Evolutionary conservation across 1,140 invertebrate species (phyloP), one percentile per base, ranked within the genome.

Genomic region (Brachystomella parvula): DNA sequence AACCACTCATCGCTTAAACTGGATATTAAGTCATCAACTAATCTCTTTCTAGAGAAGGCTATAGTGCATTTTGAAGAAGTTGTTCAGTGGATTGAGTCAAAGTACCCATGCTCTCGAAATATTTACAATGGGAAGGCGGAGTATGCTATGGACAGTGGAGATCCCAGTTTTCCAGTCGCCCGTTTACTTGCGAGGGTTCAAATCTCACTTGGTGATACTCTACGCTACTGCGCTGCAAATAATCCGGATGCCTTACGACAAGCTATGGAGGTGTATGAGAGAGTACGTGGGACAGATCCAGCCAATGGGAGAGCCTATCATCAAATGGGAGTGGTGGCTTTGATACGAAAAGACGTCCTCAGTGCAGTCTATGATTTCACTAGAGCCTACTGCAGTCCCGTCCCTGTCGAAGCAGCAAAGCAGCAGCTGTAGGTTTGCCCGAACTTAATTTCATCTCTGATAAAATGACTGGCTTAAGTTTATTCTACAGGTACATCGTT

Each of bases 281-380:
- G 26, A 32, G 58, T 29, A 32, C 9, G 58, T 28, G 24, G 17
- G 6, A 60, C 30, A 12, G 58, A 30, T 30, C 58, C 58, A 3
- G 12, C 9, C 6, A 60, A 31, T 30, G 58, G 58, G 9, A 60
- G 24, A 24, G 58, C 58, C 9, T 60, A 60, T 35, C 29, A 60
- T 17, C 58, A 60, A 35, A 60, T 60, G 58, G 58, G 58, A 12
- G 9, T 35, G 9, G 6, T 60, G 32, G 17, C 9, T 19, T 26
- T 30, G 9, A 60, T 32, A 9, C 58, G 24, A 60, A 17, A 19
- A 32, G 58, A 60, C 24, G 6, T 30, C 19, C 58, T 60, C 3
- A 9, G 24, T 3, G 58, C 58, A 60, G 9, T 24, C 6, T 60
- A 60, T 24, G 29, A 31, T 9, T 60, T 60, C 19, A 26, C 30